Conservation (phyloP, 1,140 invertebrate species). For the Bombyx mandarina region DNA sequence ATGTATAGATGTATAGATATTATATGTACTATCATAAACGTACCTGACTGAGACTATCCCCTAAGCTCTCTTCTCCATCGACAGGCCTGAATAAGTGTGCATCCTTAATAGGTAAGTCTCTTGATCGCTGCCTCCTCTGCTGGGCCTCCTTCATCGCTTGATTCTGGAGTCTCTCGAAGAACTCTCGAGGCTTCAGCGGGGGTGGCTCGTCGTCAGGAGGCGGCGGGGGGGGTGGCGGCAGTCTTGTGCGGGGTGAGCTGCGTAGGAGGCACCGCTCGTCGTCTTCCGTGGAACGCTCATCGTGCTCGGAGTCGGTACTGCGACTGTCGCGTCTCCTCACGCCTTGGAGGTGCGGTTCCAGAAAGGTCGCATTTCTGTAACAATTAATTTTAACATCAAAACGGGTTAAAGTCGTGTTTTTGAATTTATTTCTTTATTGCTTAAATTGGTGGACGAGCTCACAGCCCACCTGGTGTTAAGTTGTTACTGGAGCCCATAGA, state of each 20-base stretch:
- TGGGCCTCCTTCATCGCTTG: slow-evolving; percentile 57
- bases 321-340: slow-evolving; percentile 56
- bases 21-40: slow-evolving; percentile 9
- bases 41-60: slow-evolving; percentile 62
- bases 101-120: slow-evolving; percentile 39
- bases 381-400: slow-evolving; percentile 15
- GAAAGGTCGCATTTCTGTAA: slow-evolving; percentile 68
- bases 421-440: no score
- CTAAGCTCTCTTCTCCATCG: slow-evolving; percentile 51
- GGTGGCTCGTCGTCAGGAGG: slow-evolving; percentile 58
- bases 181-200: slow-evolving; percentile 55
- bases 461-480: no score
- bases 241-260: slow-evolving; percentile 43
- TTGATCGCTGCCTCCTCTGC: slow-evolving; percentile 34
- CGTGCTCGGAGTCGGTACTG: slow-evolving; percentile 63
- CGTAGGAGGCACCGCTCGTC: slow-evolving; percentile 63
- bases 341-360: slow-evolving; percentile 66
- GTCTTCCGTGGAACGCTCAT: slow-evolving; percentile 68
- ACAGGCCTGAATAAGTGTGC: slow-evolving; percentile 39
- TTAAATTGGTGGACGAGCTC: no score
- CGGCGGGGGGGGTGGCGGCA: slow-evolving; percentile 53
- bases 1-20: no score
- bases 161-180: slow-evolving; percentile 58
- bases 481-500: no score
- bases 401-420: no score